Conservation (phyloP, 2,888 invertebrate genomes). For the Protodeltote pygarga region DNA sequence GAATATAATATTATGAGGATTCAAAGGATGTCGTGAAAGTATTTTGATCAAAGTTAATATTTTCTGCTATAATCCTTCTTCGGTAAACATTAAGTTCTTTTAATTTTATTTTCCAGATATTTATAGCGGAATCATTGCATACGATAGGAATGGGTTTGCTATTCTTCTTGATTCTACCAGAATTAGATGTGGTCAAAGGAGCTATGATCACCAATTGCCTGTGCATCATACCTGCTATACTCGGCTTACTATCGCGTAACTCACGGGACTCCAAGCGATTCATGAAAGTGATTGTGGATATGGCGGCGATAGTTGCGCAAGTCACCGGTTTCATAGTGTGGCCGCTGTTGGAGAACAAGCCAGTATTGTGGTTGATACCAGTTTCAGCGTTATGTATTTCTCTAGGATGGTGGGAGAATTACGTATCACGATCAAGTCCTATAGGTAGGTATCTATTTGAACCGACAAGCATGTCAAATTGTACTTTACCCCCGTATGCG, state of each 20-base stretch:
- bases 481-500: too few relatives aligned
- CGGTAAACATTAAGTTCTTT: too few relatives aligned
- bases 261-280: conserved; percentile 93
- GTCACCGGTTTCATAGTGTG: conserved; percentile 96
- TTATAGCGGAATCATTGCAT: conserved; percentile 95
- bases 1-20: too few relatives aligned
- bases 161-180: conserved; percentile 95
- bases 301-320: conserved; percentile 95
- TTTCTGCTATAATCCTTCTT: too few relatives aligned
- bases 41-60: too few relatives aligned
- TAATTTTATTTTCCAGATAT: conserved; percentile 85
- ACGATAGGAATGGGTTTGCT: conserved; percentile 95
- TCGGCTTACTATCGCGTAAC: conserved; percentile 93
- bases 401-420: conserved; percentile 99
- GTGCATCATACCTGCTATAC: conserved; percentile 94
- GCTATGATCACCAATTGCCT: conserved; percentile 98
- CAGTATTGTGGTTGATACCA: conserved; percentile 94
- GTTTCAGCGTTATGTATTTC: conserved; percentile 94
- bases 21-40: too few relatives aligned
- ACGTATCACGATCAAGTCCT: conserved; percentile 94
- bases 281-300: conserved; percentile 93
- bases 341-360: conserved; percentile 93
- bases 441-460: conserved; percentile 90
- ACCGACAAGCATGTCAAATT: too few relatives aligned
- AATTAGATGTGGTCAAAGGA: conserved; percentile 97